phyloP scores from a whole-genome alignment of 2,888 invertebrate species.

The Emmelina monodactyla region DNA sequence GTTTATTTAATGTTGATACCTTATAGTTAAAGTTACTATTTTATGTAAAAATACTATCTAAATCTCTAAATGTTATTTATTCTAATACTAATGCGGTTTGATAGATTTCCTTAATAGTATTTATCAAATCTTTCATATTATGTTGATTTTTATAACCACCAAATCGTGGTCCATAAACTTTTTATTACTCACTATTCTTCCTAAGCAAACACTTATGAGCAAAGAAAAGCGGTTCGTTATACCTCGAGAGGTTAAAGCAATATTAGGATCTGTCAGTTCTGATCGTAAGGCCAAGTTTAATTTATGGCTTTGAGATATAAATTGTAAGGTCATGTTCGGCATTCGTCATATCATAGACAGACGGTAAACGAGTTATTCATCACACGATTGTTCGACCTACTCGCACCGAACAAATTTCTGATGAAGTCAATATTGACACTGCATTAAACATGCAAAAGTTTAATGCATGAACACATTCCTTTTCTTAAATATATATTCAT shows the following conservation, averaged over 20 bases:
- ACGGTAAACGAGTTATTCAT: conserved; percentile 40
- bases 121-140: too few relatives aligned
- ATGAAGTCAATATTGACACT: conserved; percentile 21
- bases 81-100: background rate
- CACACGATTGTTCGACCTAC: background rate
- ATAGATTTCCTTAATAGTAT: background rate
- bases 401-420: conserved; percentile 20
- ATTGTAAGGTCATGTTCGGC: conserved; percentile 51
- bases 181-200: conserved; percentile 57
- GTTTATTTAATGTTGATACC: background rate
- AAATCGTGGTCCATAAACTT: conserved; percentile 58
- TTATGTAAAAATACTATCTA: background rate
- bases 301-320: conserved; percentile 47
- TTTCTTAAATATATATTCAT: too few relatives aligned
- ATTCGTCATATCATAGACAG: conserved; percentile 42
- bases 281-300: conserved; percentile 47
- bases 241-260: conserved; percentile 37
- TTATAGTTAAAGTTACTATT: background rate
- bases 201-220: conserved; percentile 43
- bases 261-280: conserved; percentile 44
- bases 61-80: background rate
- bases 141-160: conserved; percentile 42
- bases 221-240: conserved; percentile 30
- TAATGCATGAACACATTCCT: conserved; percentile 13
- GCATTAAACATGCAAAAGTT: background rate